Percentiles rank a stretch among this genome's conserved stretches.
Evolutionary conservation across 1,140 invertebrate genomes (phyloP).

Genomic region (Babylonia areolata): DNA sequence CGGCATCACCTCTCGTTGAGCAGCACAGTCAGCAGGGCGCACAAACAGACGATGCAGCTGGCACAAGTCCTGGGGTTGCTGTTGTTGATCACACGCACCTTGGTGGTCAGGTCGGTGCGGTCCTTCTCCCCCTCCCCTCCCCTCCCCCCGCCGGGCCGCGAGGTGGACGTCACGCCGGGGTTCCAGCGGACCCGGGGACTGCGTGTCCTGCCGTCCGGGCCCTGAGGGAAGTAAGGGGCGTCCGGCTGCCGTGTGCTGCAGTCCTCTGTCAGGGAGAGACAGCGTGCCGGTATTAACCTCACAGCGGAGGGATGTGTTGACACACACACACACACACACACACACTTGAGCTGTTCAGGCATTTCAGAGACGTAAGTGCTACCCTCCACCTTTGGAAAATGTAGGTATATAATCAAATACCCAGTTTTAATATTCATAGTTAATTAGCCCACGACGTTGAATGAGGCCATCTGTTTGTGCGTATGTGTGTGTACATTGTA

Average conservation of each 20-base stretch:
- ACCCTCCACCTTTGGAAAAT: no score
- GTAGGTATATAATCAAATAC: no score
- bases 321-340: no score
- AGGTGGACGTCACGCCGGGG: slow-evolving; percentile 16
- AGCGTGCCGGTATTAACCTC: no score
- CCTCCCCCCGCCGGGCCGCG: not conserved
- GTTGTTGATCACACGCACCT: slow-evolving; percentile 34
- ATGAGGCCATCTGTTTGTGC: no score
- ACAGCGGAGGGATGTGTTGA: no score
- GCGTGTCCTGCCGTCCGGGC: not conserved
- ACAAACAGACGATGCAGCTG: slow-evolving; percentile 27
- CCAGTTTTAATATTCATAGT: no score
- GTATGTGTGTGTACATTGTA: no score
- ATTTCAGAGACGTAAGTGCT: no score
- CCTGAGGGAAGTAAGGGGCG: not conserved
- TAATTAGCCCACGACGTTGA: no score
- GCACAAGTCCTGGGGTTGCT: slow-evolving; percentile 32
- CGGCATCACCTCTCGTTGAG: slow-evolving; percentile 29
- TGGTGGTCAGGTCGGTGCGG: slow-evolving; percentile 20
- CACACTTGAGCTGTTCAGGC: no score
- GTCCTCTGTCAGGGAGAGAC: not conserved
- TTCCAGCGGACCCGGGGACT: not conserved
- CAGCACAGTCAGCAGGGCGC: slow-evolving; percentile 15
- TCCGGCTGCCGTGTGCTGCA: not conserved
- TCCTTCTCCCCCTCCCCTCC: not conserved